Evolutionary conservation across 2,113 vertebrate species (phyloP), one percentile per base, ranked within the genome.

Genomic region (Saguinus midas): DNA sequence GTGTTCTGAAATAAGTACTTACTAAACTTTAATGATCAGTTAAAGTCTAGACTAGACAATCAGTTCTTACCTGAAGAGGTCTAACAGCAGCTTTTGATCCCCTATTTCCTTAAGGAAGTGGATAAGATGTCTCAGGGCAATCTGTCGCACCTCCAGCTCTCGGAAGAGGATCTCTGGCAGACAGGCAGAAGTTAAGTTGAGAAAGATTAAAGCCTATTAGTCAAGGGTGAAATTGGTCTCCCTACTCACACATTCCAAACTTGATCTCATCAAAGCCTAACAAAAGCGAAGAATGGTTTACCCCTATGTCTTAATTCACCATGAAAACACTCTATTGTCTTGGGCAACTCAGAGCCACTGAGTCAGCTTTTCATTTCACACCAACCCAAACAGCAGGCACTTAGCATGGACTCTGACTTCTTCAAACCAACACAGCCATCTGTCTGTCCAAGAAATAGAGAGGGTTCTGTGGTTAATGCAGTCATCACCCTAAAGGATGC

Each of bases 51-150:
- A 79, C 8, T 21, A 72, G 58, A 58, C 4, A 90, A 94, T 80
- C 58, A 1, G 72, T 45, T 95, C 98, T 98, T 98, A 99, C 99
- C 99, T 99, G 95, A 99, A 98, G 91, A 99, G 98, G 85, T 99
- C 99, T 98, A 99, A 97, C 94, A 99, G 99, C 29, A 99, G 97
- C 90, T 98, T 99, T 96, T 99, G 99, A 70, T 99, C 99, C 61
- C 98, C 98, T 12, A 93, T 99, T 90, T 99, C 99, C 50, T 98
- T 99, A 96, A 99, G 99, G 94, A 99, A 99, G 97, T 99, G 99
- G 97, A 99, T 99, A 55, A 99, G 98, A 97, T 99, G 99, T 94
- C 98, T 98, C 97, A 99, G 98, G 50, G 99, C 99, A 8, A 99
- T 98, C 85, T 99, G 99, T 87, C 99, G 99, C 79, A 99, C 97